Evolutionary conservation across 2,888 invertebrate genomes (phyloP), one percentile per base, ranked within the genome.

Genomic region (Nemapogon koenigi): DNA sequence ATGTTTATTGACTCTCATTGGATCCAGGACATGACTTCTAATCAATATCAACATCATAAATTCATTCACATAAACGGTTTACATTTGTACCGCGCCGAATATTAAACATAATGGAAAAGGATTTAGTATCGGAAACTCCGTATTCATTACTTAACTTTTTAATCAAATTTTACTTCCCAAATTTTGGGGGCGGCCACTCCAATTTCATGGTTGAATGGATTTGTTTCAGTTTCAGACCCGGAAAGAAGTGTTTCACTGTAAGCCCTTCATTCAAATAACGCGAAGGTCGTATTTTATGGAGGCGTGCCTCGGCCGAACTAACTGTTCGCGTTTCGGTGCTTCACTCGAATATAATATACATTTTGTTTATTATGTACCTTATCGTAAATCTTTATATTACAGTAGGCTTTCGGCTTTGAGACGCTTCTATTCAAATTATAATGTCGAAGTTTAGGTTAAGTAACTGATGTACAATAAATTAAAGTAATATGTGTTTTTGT

Each of bases 211-310:
- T 50, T 69, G 62, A 71, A 68, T 63, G 59, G 63, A 55, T 70
- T 70, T 71, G 64, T 73, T 73, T 72, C 60, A 62, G 59, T 15
- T 4, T 22, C 22, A 6, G 6, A 7, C 48, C 50, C 53, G 62
- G 58, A 64, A 65, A 71, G 68, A 71, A 70, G 63, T 67, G 63
- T 67, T 69, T 61, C 64, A 62, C 59, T 63, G 59, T 68, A 61
- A 66, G 64, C 62, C 60, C 40, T 64, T 66, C 62, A 59, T 64
- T 70, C 59, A 57, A 65, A 63, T 65, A 63, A 65, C 58, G 52
- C 53, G 54, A 61, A 63, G 63, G 59, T 64, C 19, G 16, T 26
- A 35, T 22, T 26, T 22, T 35, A 16, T 15, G 16, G 16, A 4
- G 4, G 28, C 22, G 10, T 7, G 6, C 22, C 22, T 22, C 10